phyloP scores from a whole-genome alignment of 2,797 vertebrate species.

The Liparis tanakae region DNA sequence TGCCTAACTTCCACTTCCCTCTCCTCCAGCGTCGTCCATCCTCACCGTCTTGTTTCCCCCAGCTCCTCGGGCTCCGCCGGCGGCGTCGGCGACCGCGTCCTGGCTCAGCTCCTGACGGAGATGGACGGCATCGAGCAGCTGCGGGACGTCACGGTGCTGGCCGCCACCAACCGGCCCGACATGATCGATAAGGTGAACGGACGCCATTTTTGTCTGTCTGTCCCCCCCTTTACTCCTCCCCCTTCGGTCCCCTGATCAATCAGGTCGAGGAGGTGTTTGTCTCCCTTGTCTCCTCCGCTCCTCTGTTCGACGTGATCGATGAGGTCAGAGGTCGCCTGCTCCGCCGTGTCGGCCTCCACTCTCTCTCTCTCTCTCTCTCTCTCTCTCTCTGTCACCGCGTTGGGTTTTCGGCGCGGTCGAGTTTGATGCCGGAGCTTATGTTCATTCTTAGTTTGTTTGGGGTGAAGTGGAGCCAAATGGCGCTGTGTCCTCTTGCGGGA shows the following conservation, averaged over 20 bases:
- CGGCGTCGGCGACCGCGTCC: constrained; percentile 91
- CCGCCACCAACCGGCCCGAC: constrained; percentile 97
- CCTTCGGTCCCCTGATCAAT: constrained; percentile 71
- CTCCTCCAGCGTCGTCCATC: constrained; percentile 5
- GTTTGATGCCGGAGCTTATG: neutral
- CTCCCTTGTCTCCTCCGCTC: constrained; percentile 43
- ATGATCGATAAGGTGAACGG: constrained; percentile 95
- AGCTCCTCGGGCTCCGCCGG: constrained; percentile 87
- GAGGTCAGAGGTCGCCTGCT: constrained; percentile 63
- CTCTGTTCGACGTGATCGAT: constrained; percentile 69
- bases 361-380: too few species aligned
- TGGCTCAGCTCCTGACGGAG: constrained; percentile 96
- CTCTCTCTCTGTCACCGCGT: constrained; percentile 21
- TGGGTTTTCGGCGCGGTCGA: constrained; percentile 6
- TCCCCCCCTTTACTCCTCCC: constrained; percentile 38
- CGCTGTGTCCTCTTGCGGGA: neutral
- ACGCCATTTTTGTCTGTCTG: constrained; percentile 52
- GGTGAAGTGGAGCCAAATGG: neutral
- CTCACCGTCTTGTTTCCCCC: constrained; percentile 5
- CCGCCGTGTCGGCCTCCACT: neutral
- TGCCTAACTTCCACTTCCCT: constrained; percentile 11
- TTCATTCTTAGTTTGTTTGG: neutral
- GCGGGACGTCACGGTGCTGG: constrained; percentile 92
- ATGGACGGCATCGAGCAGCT: constrained; percentile 97
- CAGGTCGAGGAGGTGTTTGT: constrained; percentile 53